Conservation (phyloP, 2,797 vertebrate species). For the Prunella strophiata region DNA sequence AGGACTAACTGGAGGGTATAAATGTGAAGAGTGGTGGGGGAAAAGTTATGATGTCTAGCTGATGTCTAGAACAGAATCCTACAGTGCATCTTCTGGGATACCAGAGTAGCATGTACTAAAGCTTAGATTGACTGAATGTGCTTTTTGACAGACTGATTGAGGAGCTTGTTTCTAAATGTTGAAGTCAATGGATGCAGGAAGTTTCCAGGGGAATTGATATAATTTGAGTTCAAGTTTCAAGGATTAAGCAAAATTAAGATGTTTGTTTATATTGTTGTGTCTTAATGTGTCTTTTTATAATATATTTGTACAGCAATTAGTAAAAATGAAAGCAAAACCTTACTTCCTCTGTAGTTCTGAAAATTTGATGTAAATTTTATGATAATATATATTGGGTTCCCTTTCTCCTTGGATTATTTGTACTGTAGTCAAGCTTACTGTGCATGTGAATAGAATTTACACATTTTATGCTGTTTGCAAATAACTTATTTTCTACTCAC, state of each 20-base stretch:
- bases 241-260: not conserved
- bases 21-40: not conserved
- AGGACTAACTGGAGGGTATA: not conserved
- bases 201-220: not conserved
- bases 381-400: not conserved
- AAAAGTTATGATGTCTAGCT: not conserved
- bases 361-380: not conserved
- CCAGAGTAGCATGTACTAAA: not conserved
- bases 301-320: not conserved
- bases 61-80: not conserved
- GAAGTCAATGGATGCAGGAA: not conserved
- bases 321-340: not conserved
- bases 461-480: not conserved
- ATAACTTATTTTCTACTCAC: not conserved
- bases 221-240: not conserved
- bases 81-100: not conserved
- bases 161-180: not conserved
- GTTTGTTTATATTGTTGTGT: not conserved
- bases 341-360: not conserved
- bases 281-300: not conserved
- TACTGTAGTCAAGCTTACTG: not conserved
- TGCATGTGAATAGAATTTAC: not conserved
- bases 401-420: not conserved
- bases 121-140: not conserved
- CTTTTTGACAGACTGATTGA: not conserved